phyloP scores from a whole-genome alignment of 2,113 vertebrate genomes.

The Mohoua ochrocephala region DNA sequence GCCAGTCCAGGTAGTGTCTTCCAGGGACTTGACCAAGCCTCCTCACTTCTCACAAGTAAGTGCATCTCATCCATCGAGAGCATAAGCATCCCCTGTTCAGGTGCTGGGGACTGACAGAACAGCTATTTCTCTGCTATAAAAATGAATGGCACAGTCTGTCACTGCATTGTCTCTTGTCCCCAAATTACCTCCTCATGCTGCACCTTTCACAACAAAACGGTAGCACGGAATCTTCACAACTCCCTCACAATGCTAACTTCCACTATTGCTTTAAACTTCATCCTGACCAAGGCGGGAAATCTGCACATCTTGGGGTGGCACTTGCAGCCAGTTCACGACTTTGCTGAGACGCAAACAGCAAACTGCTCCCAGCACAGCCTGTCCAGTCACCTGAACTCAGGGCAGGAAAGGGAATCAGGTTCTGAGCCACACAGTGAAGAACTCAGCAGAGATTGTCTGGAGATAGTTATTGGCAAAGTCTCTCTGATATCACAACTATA shows the following conservation, averaged over 20 bases:
- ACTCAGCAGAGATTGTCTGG: not conserved
- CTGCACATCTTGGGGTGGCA: too few species aligned
- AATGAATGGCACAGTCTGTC: not conserved
- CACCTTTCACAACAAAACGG: not conserved
- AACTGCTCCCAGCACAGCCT: not conserved
- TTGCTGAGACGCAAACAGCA: not conserved
- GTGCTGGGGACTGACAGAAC: not conserved
- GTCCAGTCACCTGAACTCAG: not conserved
- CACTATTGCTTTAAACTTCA: not conserved
- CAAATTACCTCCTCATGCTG: not conserved
- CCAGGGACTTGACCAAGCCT: not conserved
- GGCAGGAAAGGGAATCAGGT: not conserved
- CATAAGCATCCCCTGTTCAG: not conserved
- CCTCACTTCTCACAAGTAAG: not conserved
- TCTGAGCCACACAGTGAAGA: not conserved
- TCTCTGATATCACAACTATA: not conserved
- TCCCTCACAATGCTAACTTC: not conserved
- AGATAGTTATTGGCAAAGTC: not conserved
- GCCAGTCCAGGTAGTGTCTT: not conserved
- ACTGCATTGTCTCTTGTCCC: not conserved
- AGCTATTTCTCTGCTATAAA: not conserved
- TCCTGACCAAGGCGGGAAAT: not conserved
- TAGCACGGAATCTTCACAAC: not conserved
- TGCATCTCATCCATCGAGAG: not conserved
- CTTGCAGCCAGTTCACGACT: not conserved